Evolutionary conservation across 53 echinoderm and acorn worm genomes (phyloP).

Genomic region (Hippasteria phrygiana): DNA sequence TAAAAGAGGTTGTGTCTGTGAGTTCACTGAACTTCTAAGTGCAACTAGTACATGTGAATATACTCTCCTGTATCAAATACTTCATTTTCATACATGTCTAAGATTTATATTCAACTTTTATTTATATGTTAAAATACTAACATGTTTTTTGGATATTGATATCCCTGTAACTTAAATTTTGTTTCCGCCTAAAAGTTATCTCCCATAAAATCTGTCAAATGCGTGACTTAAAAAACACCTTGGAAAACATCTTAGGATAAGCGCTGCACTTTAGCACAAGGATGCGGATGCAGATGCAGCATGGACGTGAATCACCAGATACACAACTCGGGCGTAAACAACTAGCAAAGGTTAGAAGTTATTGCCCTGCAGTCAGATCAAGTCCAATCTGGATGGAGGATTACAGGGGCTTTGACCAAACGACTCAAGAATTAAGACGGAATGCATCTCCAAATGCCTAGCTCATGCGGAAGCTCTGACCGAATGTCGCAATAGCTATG

Average conservation of each 20-base stretch:
- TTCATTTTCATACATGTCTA: too few relatives aligned
- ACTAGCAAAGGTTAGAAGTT: constrained; percentile 20
- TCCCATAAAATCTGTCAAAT: not conserved
- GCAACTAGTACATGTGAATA: too few relatives aligned
- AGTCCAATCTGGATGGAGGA: constrained; percentile 11
- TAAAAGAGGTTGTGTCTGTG: too few relatives aligned
- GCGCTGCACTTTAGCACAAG: not conserved
- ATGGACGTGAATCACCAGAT: constrained; percentile 9
- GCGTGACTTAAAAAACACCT: not conserved
- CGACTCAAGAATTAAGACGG: constrained; percentile 32
- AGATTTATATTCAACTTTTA: too few relatives aligned
- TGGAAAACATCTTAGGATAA: not conserved
- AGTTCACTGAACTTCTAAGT: too few relatives aligned
- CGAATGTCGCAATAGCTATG: constrained; percentile 30
- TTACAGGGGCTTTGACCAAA: constrained; percentile 4
- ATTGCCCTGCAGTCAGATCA: not conserved
- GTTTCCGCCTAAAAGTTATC: too few relatives aligned
- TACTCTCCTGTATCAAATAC: too few relatives aligned
- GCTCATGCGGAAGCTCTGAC: not conserved
- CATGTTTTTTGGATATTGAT: too few relatives aligned
- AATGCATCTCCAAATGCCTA: constrained; percentile 18
- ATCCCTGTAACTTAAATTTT: too few relatives aligned
- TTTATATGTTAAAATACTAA: too few relatives aligned
- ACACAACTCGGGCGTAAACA: not conserved
- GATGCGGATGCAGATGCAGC: not conserved